Percentiles rank a stretch among this genome's conserved stretches.
Evolutionary conservation across 37 sponge, comb jelly and placozoan species (phyloP).

Genomic region (Axinella damicornis): DNA sequence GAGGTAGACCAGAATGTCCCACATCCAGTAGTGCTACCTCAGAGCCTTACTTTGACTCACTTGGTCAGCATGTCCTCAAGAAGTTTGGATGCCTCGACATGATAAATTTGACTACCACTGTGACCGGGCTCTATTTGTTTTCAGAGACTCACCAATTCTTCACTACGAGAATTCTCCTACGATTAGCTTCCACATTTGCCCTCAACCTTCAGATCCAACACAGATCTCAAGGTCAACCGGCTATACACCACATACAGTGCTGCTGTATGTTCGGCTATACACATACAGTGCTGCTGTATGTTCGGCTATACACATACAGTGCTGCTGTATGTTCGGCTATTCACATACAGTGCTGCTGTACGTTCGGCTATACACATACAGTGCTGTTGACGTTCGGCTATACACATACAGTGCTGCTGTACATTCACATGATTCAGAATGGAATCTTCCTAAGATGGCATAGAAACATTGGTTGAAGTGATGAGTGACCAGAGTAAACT

Average conservation of each 20-base stretch:
- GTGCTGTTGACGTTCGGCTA: no score
- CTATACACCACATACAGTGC: neutral
- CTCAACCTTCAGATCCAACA: neutral
- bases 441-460: slow-evolving; percentile 16
- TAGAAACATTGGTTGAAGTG: slow-evolving; percentile 21
- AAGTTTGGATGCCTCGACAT: neutral
- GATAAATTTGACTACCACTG: neutral
- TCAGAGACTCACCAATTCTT: slow-evolving; percentile 1
- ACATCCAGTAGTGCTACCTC: neutral
- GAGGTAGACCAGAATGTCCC: no score
- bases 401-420: no score
- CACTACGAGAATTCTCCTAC: slow-evolving; percentile 21
- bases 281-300: no score
- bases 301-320: no score
- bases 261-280: slow-evolving; percentile 16
- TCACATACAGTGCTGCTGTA: no score
- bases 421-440: no score
- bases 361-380: no score
- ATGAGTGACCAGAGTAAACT: neutral
- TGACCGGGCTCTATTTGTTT: slow-evolving; percentile 1
- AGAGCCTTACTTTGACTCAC: slow-evolving; percentile 19
- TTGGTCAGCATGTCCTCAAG: neutral
- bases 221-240: neutral
- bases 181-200: slow-evolving; percentile 21
- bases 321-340: no score